Evolutionary conservation across 2,113 vertebrate genomes (phyloP).

Genomic region (Ellobius talpinus): DNA sequence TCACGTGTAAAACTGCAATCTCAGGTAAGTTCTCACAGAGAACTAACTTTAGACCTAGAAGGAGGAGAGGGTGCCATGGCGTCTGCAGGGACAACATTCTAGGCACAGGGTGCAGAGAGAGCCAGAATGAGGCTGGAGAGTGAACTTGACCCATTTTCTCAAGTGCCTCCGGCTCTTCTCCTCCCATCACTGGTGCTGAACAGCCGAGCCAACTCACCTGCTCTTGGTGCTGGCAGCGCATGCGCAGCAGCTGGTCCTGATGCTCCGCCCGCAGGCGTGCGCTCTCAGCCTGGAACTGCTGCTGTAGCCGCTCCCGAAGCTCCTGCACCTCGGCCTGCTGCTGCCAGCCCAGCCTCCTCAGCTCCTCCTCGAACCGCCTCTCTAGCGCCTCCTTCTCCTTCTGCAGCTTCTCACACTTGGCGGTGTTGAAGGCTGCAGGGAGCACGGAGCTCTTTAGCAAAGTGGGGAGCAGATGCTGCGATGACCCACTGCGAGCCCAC

Average conservation of each 20-base stretch:
- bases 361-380: conserved; percentile 90
- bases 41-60: background rate
- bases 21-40: background rate
- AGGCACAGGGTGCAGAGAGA: background rate
- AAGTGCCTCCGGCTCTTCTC: rapidly evolving
- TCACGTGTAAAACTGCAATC: background rate
- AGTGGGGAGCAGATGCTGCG: background rate
- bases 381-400: conserved; percentile 95
- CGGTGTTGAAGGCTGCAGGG: conserved; percentile 90
- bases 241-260: conserved; percentile 80
- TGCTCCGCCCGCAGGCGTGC: conserved; percentile 89
- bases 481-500: rapidly evolving
- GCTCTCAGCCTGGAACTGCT: conserved; percentile 85
- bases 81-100: background rate
- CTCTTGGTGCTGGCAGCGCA: conserved; percentile 87
- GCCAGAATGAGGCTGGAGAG: too few species aligned
- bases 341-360: conserved; percentile 87
- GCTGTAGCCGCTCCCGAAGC: conserved; percentile 90
- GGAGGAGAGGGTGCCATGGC: background rate
- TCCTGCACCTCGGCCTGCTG: conserved; percentile 91
- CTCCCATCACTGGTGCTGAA: rapidly evolving
- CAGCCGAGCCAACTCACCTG: conserved; percentile 87
- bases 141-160: background rate
- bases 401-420: conserved; percentile 92
- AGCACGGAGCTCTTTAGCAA: background rate